Evolutionary conservation across 1,140 invertebrate species (phyloP).

Genomic region (Tribolium madens): DNA sequence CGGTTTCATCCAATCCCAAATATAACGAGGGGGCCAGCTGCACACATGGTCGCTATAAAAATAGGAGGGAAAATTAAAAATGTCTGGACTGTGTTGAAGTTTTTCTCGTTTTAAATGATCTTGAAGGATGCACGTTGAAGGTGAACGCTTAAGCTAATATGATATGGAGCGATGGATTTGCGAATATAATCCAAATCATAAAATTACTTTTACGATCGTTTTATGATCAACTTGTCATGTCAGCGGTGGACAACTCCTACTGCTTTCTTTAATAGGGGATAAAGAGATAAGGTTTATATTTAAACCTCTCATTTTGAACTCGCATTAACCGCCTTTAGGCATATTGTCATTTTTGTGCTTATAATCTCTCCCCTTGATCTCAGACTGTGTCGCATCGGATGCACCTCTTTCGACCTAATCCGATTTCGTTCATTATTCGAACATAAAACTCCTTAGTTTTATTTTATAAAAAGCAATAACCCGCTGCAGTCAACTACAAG

Average conservation of each 20-base stretch:
- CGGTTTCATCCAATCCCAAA: slow-evolving; percentile 40
- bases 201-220: slow-evolving; percentile 61
- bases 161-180: slow-evolving; percentile 23
- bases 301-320: slow-evolving; percentile 12
- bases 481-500: slow-evolving; percentile 32
- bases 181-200: slow-evolving; percentile 54
- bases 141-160: slow-evolving; percentile 14
- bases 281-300: slow-evolving; percentile 33
- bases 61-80: slow-evolving; percentile 39
- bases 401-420: slow-evolving; percentile 37
- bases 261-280: slow-evolving; percentile 39
- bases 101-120: slow-evolving; percentile 10
- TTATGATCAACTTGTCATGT: slow-evolving; percentile 62
- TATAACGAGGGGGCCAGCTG: slow-evolving; percentile 37
- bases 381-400: background rate
- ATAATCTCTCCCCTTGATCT: background rate
- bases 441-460: slow-evolving; percentile 38
- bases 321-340: background rate
- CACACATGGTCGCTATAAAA: slow-evolving; percentile 30
- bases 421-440: slow-evolving; percentile 41
- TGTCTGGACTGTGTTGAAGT: background rate
- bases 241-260: slow-evolving; percentile 51
- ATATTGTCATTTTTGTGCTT: slow-evolving; percentile 13
- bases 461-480: slow-evolving; percentile 45
- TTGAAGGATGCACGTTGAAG: background rate